Percentiles rank a stretch among this genome's conserved stretches.
phyloP scores from a whole-genome alignment of 2,797 vertebrate genomes.

The Xiphorhynchus erythropygius region DNA sequence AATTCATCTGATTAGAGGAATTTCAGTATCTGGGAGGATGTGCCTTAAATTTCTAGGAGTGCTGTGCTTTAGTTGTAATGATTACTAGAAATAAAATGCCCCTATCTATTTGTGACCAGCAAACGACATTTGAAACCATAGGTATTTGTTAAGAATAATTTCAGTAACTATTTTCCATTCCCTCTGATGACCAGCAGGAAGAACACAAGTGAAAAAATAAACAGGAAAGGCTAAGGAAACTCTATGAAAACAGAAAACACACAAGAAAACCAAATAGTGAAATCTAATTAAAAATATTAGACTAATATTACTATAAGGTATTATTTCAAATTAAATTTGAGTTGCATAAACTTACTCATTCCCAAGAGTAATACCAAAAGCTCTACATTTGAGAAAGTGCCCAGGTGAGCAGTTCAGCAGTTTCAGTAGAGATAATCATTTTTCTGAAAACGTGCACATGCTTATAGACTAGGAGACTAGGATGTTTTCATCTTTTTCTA shows the following conservation, averaged over 20 bases:
- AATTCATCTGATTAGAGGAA: background rate
- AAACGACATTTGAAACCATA: constrained; percentile 9
- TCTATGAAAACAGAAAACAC: background rate
- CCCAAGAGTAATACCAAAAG: background rate
- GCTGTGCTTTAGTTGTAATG: background rate
- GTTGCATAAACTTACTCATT: background rate
- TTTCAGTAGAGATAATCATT: background rate
- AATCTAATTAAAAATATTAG: background rate
- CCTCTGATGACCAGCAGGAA: constrained; percentile 9
- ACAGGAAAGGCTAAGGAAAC: background rate
- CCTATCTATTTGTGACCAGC: background rate
- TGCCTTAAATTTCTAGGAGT: background rate
- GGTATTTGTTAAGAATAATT: constrained; percentile 23
- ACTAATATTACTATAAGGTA: background rate
- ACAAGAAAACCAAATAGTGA: background rate
- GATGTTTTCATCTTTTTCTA: background rate
- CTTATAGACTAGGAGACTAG: background rate
- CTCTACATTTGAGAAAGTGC: background rate
- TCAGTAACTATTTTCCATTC: constrained; percentile 39
- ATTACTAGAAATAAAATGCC: background rate
- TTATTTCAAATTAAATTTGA: background rate
- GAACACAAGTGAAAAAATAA: background rate
- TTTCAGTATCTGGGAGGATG: background rate
- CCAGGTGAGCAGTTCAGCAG: background rate
- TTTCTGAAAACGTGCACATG: background rate